Evolutionary conservation across 1,140 invertebrate genomes (phyloP).

Genomic region (Camponotus vicinus): DNA sequence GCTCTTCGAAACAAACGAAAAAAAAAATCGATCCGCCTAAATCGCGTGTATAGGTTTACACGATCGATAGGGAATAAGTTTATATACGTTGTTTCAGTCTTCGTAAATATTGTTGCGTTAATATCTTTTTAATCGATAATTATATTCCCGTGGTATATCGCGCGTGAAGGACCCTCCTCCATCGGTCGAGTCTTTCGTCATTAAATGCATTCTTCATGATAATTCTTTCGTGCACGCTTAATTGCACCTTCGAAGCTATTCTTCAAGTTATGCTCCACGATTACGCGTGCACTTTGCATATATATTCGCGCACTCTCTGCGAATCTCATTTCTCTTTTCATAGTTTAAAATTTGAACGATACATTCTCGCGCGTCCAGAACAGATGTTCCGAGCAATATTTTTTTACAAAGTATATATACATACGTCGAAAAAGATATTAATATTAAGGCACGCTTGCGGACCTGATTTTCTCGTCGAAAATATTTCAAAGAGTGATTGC

Average conservation of each 20-base stretch:
- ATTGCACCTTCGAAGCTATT: constrained; percentile 33
- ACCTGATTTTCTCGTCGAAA: constrained; percentile 44
- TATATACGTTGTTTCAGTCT: constrained; percentile 44
- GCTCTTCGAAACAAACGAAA: constrained; percentile 43
- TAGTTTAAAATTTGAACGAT: constrained; percentile 45
- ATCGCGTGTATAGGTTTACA: constrained; percentile 55
- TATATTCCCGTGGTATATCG: constrained; percentile 23
- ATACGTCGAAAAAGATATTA: constrained; percentile 54
- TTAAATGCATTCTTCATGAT: constrained; percentile 59
- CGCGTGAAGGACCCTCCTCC: constrained; percentile 68
- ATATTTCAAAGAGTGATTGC: not conserved
- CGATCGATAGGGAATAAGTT: constrained; percentile 58
- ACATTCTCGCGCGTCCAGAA: constrained; percentile 60
- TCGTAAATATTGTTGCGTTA: constrained; percentile 42
- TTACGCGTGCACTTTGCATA: constrained; percentile 41
- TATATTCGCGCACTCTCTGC: constrained; percentile 12
- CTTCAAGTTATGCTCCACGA: constrained; percentile 29
- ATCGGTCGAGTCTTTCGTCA: constrained; percentile 64
- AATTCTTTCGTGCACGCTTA: constrained; percentile 40
- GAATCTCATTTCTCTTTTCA: constrained; percentile 35
- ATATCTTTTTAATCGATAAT: constrained; percentile 50
- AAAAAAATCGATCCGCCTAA: constrained; percentile 30
- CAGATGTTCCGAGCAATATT: constrained; percentile 56
- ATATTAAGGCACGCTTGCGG: constrained; percentile 52
- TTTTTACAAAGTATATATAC: constrained; percentile 55